Evolutionary conservation across 2,113 vertebrate genomes (phyloP).

Genomic region (Paradisaea rubra): DNA sequence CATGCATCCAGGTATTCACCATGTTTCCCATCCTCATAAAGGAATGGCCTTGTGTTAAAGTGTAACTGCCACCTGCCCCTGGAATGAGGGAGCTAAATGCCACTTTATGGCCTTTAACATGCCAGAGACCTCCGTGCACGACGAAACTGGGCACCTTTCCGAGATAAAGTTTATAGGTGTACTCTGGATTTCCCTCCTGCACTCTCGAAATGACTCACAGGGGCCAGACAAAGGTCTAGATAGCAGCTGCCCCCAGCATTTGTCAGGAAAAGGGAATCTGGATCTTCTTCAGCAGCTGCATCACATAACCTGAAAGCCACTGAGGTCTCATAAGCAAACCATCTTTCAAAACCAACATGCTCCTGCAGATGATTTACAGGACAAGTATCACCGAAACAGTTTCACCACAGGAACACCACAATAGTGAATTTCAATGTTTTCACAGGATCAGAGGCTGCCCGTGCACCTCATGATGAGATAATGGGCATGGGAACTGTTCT

Average conservation of each 20-base stretch:
- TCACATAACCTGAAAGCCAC: fast-evolving
- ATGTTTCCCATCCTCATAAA: background rate
- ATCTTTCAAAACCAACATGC: background rate
- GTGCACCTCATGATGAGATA: background rate
- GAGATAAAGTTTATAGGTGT: background rate
- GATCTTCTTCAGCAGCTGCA: background rate
- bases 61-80: background rate
- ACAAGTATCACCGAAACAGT: background rate
- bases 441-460: background rate
- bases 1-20: background rate
- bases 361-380: background rate
- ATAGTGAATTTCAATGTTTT: background rate
- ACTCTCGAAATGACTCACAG: background rate
- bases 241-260: background rate
- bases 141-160: background rate
- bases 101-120: background rate
- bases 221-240: background rate
- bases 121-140: background rate
- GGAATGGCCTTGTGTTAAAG: background rate
- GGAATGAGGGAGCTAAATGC: background rate
- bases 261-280: background rate
- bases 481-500: background rate
- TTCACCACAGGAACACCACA: background rate
- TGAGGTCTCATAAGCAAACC: background rate
- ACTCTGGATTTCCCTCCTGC: background rate